phyloP scores from a whole-genome alignment of 2,113 vertebrate species.

The Coptodon bakossiorum region DNA sequence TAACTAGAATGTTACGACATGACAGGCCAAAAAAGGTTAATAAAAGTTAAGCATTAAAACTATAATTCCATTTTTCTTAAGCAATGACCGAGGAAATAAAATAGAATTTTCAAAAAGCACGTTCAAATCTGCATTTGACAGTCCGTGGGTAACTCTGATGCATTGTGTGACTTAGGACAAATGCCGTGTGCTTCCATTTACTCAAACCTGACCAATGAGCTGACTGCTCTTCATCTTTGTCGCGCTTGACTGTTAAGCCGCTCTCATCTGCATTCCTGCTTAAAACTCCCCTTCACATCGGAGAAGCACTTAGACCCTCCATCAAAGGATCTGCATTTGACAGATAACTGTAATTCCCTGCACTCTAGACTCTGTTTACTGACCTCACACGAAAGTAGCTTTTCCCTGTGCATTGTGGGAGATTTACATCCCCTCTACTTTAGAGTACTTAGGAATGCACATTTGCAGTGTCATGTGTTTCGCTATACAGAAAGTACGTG shows the following conservation, averaged over 20 bases:
- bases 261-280: slow-evolving; percentile 37
- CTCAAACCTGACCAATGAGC: slow-evolving; percentile 25
- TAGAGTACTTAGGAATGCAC: slow-evolving; percentile 13
- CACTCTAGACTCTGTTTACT: slow-evolving; percentile 53
- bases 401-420: slow-evolving; percentile 56
- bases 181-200: background rate
- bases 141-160: background rate
- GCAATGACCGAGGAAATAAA: background rate
- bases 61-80: background rate
- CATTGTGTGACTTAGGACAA: background rate
- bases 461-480: slow-evolving; percentile 54
- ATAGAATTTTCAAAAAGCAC: background rate
- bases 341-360: slow-evolving; percentile 63
- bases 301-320: slow-evolving; percentile 48
- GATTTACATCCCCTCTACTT: slow-evolving; percentile 53
- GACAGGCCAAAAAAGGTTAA: background rate
- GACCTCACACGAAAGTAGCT: slow-evolving; percentile 60
- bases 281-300: slow-evolving; percentile 8
- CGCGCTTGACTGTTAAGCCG: slow-evolving; percentile 4
- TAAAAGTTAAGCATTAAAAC: background rate
- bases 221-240: background rate
- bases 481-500: background rate
- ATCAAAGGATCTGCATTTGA: slow-evolving; percentile 60
- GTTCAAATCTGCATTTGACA: background rate
- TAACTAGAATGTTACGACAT: background rate